phyloP scores from a whole-genome alignment of 2,888 invertebrate species.

The Pseudococcus jackbeardsleyi region DNA sequence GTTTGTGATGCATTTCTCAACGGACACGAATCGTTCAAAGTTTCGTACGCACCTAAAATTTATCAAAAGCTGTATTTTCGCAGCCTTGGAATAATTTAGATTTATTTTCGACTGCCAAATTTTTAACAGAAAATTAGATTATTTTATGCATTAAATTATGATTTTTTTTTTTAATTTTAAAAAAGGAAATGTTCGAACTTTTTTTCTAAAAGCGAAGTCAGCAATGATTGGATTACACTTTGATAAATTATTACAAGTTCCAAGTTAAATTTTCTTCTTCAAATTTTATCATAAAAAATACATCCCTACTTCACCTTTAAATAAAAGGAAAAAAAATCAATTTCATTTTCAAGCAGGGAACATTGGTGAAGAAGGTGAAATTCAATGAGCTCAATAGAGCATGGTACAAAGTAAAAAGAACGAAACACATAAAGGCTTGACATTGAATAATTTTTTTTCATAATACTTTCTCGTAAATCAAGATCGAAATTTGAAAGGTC shows the following conservation, averaged over 20 bases:
- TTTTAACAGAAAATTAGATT: neutral
- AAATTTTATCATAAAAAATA: neutral
- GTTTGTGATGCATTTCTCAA: neutral
- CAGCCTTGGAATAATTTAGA: neutral
- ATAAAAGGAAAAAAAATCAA: neutral
- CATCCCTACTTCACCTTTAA: neutral
- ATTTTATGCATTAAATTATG: neutral
- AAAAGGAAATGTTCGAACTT: neutral
- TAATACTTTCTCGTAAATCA: neutral
- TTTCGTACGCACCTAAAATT: neutral
- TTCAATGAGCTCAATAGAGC: conserved; percentile 29
- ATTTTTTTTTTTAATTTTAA: neutral
- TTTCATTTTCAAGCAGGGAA: neutral
- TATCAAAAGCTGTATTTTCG: neutral
- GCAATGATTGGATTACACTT: too few relatives aligned
- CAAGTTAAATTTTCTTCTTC: neutral
- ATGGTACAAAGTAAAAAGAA: neutral
- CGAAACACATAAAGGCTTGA: conserved; percentile 3
- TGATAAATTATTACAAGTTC: too few relatives aligned
- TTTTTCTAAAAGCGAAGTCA: neutral
- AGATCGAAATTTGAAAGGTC: conserved; percentile 17
- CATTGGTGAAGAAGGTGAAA: neutral
- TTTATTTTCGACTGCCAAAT: neutral
- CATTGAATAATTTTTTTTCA: conserved; percentile 14
- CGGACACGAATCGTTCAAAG: neutral